Evolutionary conservation across 2,113 vertebrate species (phyloP).

Genomic region (Girardinichthys multiradiatus): DNA sequence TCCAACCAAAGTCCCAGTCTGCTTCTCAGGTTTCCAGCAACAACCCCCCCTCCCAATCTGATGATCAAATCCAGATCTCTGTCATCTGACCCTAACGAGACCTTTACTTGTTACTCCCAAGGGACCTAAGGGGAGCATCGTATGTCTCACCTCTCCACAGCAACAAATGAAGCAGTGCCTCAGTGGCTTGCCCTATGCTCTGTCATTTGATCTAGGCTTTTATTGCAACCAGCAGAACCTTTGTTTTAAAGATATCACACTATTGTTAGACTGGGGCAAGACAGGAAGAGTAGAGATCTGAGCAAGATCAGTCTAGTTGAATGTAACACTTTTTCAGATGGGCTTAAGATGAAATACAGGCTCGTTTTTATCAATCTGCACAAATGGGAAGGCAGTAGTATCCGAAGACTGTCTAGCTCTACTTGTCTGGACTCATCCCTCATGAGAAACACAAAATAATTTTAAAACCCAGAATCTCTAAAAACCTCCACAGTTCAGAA

Average conservation of each 20-base stretch:
- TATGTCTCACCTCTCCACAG: conserved; percentile 63
- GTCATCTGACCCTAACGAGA: conserved; percentile 67
- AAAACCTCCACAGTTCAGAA: not conserved
- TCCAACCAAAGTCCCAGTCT: conserved; percentile 24
- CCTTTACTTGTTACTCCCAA: conserved; percentile 37
- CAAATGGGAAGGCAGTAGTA: conserved; percentile 32
- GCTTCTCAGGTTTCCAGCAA: conserved; percentile 53
- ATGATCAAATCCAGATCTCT: conserved; percentile 69
- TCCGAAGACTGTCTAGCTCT: conserved; percentile 8
- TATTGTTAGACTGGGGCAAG: conserved; percentile 2
- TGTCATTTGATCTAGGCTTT: conserved; percentile 33
- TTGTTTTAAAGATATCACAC: conserved; percentile 9
- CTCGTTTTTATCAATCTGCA: not conserved
- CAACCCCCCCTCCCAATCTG: conserved; percentile 7
- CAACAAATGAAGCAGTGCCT: conserved; percentile 62
- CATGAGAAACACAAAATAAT: conserved; percentile 28
- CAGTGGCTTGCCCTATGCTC: conserved; percentile 45
- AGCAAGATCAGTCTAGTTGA: conserved; percentile 29
- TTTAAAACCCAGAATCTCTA: not conserved
- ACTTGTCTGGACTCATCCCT: conserved; percentile 32
- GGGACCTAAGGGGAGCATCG: conserved; percentile 54
- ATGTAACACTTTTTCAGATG: conserved; percentile 1
- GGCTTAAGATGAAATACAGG: conserved; percentile 25
- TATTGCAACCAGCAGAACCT: conserved; percentile 9
- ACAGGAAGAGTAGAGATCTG: conserved; percentile 13